Base-by-base conservation (phyloP, 2,797 vertebrate species). In the Schizopygopsis malacanthus region DNA sequence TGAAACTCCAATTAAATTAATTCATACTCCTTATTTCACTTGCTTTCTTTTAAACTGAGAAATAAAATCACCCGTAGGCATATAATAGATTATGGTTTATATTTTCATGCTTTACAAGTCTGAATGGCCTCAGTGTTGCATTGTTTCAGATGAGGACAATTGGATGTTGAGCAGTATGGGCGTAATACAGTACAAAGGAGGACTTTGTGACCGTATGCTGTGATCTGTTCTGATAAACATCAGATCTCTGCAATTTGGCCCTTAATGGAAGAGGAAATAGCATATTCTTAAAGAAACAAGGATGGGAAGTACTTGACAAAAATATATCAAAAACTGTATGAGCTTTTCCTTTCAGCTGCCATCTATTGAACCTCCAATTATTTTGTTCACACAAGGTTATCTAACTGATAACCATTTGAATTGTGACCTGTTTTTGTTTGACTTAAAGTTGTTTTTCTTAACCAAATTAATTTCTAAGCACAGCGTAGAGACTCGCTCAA, bases 121-220 rank as follows among this genome's bases (percentile, higher is more conserved):
- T 87, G 88, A 90, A 86, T 85, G 82, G 81, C 33, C 82, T 71
- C 80, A 75, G 65, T 88, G 85, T 88, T 83, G 85, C 45, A 78
- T 86, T 91, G 90, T 87, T 87, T 85, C 82, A 76, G 70, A 81
- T 80, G 85, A 88, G 86, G 84, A 86, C 85, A 71, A 82, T 83
- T 86, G 85, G 87, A 85, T 79, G 83, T 86, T 82, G 47, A 80
- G 65, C 75, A 76, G 81, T 71, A 86, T 83, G 86, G 84, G 90
- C 41, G 81, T 85, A 25, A 85, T 85, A n/a, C 33, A 41, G 70
- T 61, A 91, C 89, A 89, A 90, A 87, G 85, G 37, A 54, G 43
- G 50, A 82, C 84, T 89, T 89, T 91, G 89, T 91, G 78, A 73
- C 76, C 16, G 28, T 37, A 59, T 67, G 71, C 76, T 84, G 43